These are phyloP conservation scores for Crematogaster levior DNA, from an alignment of 2,888 invertebrate genomes.

Conservation along the genomic window DNA sequence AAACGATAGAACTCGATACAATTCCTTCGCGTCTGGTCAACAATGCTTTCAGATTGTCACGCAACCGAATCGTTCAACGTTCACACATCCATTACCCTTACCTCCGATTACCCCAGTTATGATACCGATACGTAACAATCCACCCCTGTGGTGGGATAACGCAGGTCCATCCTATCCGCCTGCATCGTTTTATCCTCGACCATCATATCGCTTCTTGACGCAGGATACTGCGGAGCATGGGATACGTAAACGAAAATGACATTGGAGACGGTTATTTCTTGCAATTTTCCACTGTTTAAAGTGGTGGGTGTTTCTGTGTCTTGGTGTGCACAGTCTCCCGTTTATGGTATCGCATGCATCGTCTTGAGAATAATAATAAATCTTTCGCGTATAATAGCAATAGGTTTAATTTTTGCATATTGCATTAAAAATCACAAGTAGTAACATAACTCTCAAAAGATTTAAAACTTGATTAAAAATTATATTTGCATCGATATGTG, in stretches of 20 bases:
- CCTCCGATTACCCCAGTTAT: conserved; percentile 73
- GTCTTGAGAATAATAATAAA: conserved; percentile 58
- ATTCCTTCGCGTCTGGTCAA: conserved; percentile 72
- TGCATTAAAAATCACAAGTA: background rate
- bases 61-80: conserved; percentile 75
- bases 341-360: conserved; percentile 73
- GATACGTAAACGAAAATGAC: conserved; percentile 81
- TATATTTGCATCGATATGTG: background rate
- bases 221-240: conserved; percentile 73
- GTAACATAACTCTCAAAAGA: background rate
- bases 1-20: conserved; percentile 67
- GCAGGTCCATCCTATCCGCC: conserved; percentile 68
- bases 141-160: conserved; percentile 79
- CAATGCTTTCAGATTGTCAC: conserved; percentile 73
- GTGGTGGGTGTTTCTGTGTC: conserved; percentile 82
- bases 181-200: conserved; percentile 59
- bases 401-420: conserved; percentile 43
- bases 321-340: conserved; percentile 77
- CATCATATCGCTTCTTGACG: conserved; percentile 66
- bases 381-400: conserved; percentile 64
- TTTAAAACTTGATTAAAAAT: background rate
- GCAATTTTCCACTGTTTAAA: conserved; percentile 80
- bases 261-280: conserved; percentile 77
- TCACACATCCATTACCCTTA: conserved; percentile 75
- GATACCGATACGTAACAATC: conserved; percentile 75